These are phyloP conservation scores for Mallateleia sp. DNA, from an alignment of 2,888 invertebrate genomes.

Conservation along the genomic window DNA sequence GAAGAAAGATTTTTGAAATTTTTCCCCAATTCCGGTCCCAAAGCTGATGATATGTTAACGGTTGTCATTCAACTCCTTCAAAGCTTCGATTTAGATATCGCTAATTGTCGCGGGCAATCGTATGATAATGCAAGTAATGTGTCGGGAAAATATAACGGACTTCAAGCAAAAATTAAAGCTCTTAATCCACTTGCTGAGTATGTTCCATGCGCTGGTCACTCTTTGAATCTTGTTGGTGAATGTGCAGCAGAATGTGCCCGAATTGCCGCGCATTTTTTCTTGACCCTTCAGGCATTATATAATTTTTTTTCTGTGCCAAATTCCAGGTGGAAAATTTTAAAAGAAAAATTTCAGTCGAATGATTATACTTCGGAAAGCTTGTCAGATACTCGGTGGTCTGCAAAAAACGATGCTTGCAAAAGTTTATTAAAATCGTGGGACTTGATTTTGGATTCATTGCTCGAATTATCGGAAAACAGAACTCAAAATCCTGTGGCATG, in stretches of 20 bases:
- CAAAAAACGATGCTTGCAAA: slow-evolving; percentile 43
- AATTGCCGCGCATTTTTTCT: too few species aligned
- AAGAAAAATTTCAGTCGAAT: neutral
- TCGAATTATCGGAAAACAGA: too few species aligned
- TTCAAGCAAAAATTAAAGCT: slow-evolving; percentile 68
- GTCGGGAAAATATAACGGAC: slow-evolving; percentile 54
- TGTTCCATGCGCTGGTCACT: slow-evolving; percentile 43
- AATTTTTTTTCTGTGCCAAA: slow-evolving; percentile 81
- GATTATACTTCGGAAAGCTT: slow-evolving; percentile 46
- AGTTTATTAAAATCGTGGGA: slow-evolving; percentile 12
- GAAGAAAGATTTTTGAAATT: slow-evolving; percentile 33
- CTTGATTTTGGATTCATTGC: too few species aligned
- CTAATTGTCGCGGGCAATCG: slow-evolving; percentile 44
- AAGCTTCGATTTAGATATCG: slow-evolving; percentile 9
- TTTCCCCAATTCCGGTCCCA: slow-evolving; percentile 39
- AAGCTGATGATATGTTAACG: neutral
- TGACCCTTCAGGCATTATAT: slow-evolving; percentile 79
- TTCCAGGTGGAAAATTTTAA: slow-evolving; percentile 75
- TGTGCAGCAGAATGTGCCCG: too few species aligned
- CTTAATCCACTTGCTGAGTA: neutral
- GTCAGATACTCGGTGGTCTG: slow-evolving; percentile 51
- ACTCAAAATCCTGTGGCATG: too few species aligned
- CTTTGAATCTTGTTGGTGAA: slow-evolving; percentile 82
- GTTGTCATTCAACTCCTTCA: neutral
- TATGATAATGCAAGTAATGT: slow-evolving; percentile 41